Base-by-base conservation (phyloP, 2,797 vertebrate species). In the Anas bahamensis region DNA sequence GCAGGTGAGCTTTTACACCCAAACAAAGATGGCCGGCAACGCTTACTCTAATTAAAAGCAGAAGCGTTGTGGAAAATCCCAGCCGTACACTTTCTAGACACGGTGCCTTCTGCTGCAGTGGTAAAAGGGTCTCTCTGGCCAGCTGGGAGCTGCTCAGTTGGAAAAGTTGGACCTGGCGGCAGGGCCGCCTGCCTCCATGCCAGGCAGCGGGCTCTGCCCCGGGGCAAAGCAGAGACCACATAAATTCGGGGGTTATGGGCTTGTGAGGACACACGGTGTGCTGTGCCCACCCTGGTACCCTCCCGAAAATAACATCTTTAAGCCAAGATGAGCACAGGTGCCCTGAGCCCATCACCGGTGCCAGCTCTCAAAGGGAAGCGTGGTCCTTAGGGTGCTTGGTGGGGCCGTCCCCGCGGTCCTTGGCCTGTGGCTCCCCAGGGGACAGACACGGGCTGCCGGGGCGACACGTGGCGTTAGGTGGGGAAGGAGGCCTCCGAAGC, bases 1-100 rank as follows among this genome's bases (percentile, higher is more conserved):
- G 94, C 94, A 96, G 96, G 97, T 96, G 93, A 97, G 94, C 92
- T 95, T 95, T 95, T 97, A 95, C 95, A 97, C 94, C 96, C 95
- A 97, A 97, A 97, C 95, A 97, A 95, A 96, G 94, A 94, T 97
- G 93, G 86, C 95, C 88, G 94, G 94, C 95, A 88, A 52, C 74
- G 74, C 95, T 95, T 91, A 86, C 89, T 94, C 96, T 95, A 96
- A 97, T 97, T 96, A 96, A 97, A 97, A 94, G 88, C 90, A 93
- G 95, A 86, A 92, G 93, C 26, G 76, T 92, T 91, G 83, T 57
- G 91, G 94, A 96, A 94, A 96, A 95, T 95, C 94, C 90, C 96
- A 92, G 83, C 92, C 72, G 7, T 83, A 70, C 91, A 85, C 93
- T 93, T 93, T 93, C 86, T 86, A 95, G 95, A 95, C 94, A 89